These are phyloP conservation scores for Hydrozoanthus gracilis DNA, from an alignment of 92 coral and sea anemone genomes.

Conservation along the genomic window DNA sequence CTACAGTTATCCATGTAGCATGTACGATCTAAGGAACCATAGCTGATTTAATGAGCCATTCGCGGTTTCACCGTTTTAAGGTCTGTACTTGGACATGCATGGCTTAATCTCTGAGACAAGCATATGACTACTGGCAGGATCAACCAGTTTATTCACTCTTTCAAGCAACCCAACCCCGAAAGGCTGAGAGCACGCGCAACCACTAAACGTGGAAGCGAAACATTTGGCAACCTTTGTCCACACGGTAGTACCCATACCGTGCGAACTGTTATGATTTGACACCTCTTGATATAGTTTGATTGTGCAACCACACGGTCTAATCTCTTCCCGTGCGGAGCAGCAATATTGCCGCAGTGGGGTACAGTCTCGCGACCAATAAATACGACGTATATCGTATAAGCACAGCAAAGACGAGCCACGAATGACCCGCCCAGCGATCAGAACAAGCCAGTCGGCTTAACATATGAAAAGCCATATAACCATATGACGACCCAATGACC, in stretches of 20 bases:
- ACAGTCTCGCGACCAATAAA: not conserved
- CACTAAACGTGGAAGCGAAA: not conserved
- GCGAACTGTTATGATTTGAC: not conserved
- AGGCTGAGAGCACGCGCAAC: not conserved
- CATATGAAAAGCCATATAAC: not conserved
- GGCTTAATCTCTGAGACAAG: no score
- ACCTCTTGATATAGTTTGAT: no score
- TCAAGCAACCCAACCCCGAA: not conserved
- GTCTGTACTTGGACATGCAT: no score
- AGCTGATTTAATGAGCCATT: no score
- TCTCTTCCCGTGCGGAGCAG: not conserved
- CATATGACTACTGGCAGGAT: no score
- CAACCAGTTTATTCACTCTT: not conserved
- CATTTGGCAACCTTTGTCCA: not conserved
- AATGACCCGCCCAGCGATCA: not conserved
- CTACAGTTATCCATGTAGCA: constrained; percentile 4
- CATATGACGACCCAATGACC: not conserved
- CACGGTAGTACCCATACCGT: not conserved
- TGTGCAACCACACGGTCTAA: not conserved
- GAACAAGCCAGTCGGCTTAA: constrained; percentile 12
- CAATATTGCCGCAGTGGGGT: not conserved
- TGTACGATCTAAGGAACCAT: not conserved
- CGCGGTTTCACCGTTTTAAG: no score
- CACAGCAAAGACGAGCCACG: not conserved
- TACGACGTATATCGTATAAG: not conserved